These are phyloP conservation scores for Epirrita christyi DNA, from an alignment of 2,888 invertebrate species.

Conservation along the genomic window DNA sequence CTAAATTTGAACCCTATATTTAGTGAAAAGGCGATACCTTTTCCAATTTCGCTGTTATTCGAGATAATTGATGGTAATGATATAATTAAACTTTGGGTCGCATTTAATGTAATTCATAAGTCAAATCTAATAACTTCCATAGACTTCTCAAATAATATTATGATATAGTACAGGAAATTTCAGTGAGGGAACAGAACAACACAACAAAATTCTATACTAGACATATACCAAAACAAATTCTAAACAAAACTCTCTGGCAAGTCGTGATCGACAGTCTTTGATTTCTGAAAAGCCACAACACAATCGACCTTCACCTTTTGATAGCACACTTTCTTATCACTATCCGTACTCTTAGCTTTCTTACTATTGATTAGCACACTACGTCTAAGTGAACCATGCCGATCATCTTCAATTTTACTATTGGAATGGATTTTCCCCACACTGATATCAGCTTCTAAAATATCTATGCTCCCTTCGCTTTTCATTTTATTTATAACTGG, in stretches of 20 bases:
- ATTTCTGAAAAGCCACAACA: constrained; percentile 73
- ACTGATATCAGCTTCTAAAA: constrained; percentile 51
- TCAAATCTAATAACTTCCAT: too few species aligned
- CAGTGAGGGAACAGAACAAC: too few species aligned
- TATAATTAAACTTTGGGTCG: too few species aligned
- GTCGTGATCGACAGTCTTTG: constrained; percentile 71
- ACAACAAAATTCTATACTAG: too few species aligned
- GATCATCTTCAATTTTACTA: constrained; percentile 55
- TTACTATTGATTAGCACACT: constrained; percentile 80
- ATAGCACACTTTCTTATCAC: constrained; percentile 67
- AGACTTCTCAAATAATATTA: too few species aligned
- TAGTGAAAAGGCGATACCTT: too few species aligned
- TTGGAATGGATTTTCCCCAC: constrained; percentile 69
- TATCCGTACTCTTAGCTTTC: constrained; percentile 74
- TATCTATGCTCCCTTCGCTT: constrained; percentile 71
- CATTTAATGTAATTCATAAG: too few species aligned
- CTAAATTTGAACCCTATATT: too few species aligned
- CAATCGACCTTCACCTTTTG: constrained; percentile 74
- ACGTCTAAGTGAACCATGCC: constrained; percentile 68
- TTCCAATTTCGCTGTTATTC: too few species aligned
- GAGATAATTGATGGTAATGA: too few species aligned
- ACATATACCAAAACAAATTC: background rate
- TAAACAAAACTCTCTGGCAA: constrained; percentile 79
- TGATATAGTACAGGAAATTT: too few species aligned
- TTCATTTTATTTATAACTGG: constrained; percentile 66